Base-by-base conservation (phyloP, 2,888 invertebrate genomes). In the Camptogramma bilineatum region DNA sequence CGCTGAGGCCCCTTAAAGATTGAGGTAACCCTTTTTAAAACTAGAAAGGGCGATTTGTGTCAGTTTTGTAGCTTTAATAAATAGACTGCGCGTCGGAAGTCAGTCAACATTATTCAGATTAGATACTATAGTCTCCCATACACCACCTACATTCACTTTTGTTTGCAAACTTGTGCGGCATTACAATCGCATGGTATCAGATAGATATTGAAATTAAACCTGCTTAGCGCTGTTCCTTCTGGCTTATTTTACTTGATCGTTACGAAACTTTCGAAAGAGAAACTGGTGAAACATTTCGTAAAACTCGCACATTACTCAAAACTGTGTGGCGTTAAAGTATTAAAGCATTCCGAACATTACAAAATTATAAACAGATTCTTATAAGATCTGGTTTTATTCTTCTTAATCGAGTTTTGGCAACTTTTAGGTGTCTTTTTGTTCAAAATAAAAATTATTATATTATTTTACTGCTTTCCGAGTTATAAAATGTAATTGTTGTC, bases 141-240 rank as follows among this genome's bases (percentile, higher is more conserved):
- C 73, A 72, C 76, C 84, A 74, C 87, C 87, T 85, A 90, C 91
- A 87, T 90, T 91, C 90, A 90, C 90, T 91, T 92, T 89, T 91
- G 84, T 87, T 87, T 86, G 52, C 62, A 46, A 64, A 56, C 58
- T 62, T 52, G 59, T 59, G 50, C 44, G 42, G 50, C 44, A 57
- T 76, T 79, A 74, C 72, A 69, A 76, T 48, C 58, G 61, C 53
- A 65, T 69, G 64, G 70, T 76, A 47, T 66, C 65, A 64, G 59
- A 75, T 69, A 71, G 65, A 62, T 57, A 62, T 66, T 51, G 44
- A 28, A 52, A 59, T 47, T 46, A 57, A 65, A 57, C 53, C 28
- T 16, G 31, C 46, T 53, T 24, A 62, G 71, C 65, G 50, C 69
- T 66, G 68, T 66, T 62, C 63, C 56, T 56, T 66, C 61, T 68